phyloP scores from a whole-genome alignment of 2,113 vertebrate species.

The Dryoscopus gambensis region DNA sequence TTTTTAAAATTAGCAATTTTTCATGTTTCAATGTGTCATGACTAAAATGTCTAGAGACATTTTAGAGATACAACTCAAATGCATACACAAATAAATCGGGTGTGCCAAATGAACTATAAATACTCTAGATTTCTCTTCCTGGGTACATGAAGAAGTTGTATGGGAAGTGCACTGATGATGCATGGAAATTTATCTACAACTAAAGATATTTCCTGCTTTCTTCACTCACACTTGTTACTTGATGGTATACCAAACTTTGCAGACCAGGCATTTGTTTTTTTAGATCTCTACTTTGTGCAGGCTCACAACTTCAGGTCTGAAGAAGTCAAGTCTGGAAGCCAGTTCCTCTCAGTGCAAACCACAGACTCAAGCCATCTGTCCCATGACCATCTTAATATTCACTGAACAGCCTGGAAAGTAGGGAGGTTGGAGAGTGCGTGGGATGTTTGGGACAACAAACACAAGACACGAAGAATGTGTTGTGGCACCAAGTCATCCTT shows the following conservation, averaged over 20 bases:
- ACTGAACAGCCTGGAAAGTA: background rate
- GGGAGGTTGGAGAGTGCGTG: accelerated
- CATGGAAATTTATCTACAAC: background rate
- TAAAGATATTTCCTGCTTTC: background rate
- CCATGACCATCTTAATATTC: background rate
- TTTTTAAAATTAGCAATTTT: background rate
- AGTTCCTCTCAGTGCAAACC: background rate
- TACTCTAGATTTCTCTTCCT: background rate
- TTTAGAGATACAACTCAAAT: background rate
- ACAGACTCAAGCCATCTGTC: background rate
- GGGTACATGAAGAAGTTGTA: background rate
- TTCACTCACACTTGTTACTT: background rate
- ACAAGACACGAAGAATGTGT: background rate
- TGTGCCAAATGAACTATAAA: background rate
- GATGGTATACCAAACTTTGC: background rate
- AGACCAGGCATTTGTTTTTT: background rate
- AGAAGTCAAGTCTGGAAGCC: background rate
- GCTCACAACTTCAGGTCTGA: background rate
- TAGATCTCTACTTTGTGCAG: background rate
- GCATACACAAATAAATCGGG: background rate
- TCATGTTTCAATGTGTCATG: background rate
- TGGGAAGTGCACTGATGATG: background rate
- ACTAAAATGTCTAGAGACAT: background rate
- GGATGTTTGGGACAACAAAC: background rate
- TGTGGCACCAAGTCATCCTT: background rate